Evolutionary conservation across 2,797 vertebrate species (phyloP).

Genomic region (Cuniculus paca): DNA sequence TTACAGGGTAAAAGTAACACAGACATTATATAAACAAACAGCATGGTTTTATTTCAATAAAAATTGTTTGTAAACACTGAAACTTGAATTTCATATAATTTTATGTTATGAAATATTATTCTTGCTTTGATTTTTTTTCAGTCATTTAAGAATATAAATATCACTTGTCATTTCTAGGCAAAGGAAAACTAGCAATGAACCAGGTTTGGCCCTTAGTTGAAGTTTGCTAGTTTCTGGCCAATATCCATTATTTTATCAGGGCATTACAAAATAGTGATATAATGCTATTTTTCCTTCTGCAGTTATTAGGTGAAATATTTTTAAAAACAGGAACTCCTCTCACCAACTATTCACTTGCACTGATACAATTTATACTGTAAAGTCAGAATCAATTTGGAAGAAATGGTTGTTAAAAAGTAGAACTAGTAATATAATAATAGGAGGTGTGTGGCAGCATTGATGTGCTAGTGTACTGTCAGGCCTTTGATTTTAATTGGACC

Average conservation of each 20-base stretch:
- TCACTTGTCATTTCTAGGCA: not conserved
- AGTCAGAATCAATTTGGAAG: conserved; percentile 52
- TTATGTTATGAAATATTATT: not conserved
- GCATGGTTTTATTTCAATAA: not conserved
- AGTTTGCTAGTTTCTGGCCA: not conserved
- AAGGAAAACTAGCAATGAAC: not conserved
- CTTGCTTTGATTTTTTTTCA: not conserved
- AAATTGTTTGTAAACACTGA: conserved; percentile 26
- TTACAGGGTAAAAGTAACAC: not conserved
- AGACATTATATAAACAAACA: not conserved
- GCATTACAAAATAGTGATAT: not conserved
- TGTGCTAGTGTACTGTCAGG: conserved; percentile 42
- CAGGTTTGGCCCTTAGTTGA: not conserved
- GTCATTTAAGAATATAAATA: not conserved
- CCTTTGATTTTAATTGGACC: conserved; percentile 71
- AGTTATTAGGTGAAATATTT: conserved; percentile 54
- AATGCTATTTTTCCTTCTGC: conserved; percentile 43
- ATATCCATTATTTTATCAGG: not conserved
- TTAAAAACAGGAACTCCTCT: not conserved
- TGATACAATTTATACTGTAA: conserved; percentile 2
- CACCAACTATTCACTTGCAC: conserved; percentile 12
- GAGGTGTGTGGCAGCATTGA: not conserved
- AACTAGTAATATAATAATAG: conserved; percentile 39
- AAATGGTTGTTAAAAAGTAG: conserved; percentile 12
- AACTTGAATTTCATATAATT: conserved; percentile 17